Conservation (phyloP, 2,797 vertebrate genomes). For the Spondyliosoma cantharus region DNA sequence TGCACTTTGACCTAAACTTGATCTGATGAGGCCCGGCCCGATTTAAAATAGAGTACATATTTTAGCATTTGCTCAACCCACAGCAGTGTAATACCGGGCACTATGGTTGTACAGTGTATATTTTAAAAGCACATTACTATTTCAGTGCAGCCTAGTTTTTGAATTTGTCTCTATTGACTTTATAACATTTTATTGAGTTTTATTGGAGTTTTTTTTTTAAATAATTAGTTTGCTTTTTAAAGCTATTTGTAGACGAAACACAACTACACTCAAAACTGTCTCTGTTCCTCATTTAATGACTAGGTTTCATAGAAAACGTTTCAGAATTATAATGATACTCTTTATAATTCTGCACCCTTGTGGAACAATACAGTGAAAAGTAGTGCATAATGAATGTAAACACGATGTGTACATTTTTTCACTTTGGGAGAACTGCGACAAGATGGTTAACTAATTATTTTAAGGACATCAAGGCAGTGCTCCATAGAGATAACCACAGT, state of each 20-base stretch:
- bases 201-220: not conserved
- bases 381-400: not conserved
- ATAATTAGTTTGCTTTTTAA: too few species aligned
- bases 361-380: not conserved
- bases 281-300: not conserved
- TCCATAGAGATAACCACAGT: not conserved
- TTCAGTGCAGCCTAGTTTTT: not conserved
- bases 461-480: not conserved
- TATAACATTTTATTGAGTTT: not conserved
- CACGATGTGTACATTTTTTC: not conserved
- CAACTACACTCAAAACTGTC: not conserved
- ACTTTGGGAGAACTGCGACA: not conserved
- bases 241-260: not conserved
- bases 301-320: conserved; percentile 3
- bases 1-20: too few species aligned
- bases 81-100: not conserved
- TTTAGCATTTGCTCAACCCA: not conserved
- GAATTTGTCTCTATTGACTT: not conserved
- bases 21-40: too few species aligned
- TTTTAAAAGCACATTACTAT: not conserved
- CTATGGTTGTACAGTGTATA: not conserved
- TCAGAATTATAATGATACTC: not conserved
- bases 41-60: not conserved
- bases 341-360: not conserved
- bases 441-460: not conserved